These are phyloP conservation scores for Rhamphomyia laevipes DNA, from an alignment of 2,888 invertebrate species.

Conservation along the genomic window DNA sequence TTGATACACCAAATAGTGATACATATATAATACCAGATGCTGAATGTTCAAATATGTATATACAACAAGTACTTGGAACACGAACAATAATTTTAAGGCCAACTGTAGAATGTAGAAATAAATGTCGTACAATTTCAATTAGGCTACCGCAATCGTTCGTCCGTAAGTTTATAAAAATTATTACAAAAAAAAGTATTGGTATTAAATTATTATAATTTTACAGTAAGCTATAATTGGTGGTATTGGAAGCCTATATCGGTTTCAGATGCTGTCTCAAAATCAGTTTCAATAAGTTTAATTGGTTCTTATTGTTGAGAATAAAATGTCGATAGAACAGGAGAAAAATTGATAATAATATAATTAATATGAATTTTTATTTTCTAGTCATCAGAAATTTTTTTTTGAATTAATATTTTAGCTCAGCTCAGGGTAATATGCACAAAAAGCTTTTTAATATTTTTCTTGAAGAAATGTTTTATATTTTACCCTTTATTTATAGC, in stretches of 20 bases:
- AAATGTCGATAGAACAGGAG: background rate
- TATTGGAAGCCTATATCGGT: constrained; percentile 60
- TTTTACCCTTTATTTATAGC: too few relatives aligned
- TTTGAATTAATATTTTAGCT: too few relatives aligned
- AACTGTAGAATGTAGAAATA: constrained; percentile 60
- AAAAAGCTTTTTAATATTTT: too few relatives aligned
- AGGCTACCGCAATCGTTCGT: constrained; percentile 60
- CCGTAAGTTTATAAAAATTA: constrained; percentile 47
- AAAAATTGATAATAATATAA: too few relatives aligned
- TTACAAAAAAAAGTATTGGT: background rate
- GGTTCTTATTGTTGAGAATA: constrained; percentile 50
- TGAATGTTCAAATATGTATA: constrained; percentile 69
- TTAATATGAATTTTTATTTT: too few relatives aligned
- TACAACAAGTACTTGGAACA: constrained; percentile 60
- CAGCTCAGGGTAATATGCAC: too few relatives aligned
- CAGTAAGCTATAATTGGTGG: constrained; percentile 68
- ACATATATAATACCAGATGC: constrained; percentile 62
- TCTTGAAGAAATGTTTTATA: too few relatives aligned
- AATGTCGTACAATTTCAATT: constrained; percentile 60
- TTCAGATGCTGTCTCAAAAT: constrained; percentile 46
- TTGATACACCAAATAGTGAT: constrained; percentile 58
- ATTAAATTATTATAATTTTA: constrained; percentile 20
- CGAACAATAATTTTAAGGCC: constrained; percentile 62
- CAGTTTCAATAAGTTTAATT: constrained; percentile 48
- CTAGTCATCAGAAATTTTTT: too few relatives aligned